These are phyloP conservation scores for Leptinotarsa juncta DNA, from an alignment of 2,888 invertebrate species.

Conservation along the genomic window DNA sequence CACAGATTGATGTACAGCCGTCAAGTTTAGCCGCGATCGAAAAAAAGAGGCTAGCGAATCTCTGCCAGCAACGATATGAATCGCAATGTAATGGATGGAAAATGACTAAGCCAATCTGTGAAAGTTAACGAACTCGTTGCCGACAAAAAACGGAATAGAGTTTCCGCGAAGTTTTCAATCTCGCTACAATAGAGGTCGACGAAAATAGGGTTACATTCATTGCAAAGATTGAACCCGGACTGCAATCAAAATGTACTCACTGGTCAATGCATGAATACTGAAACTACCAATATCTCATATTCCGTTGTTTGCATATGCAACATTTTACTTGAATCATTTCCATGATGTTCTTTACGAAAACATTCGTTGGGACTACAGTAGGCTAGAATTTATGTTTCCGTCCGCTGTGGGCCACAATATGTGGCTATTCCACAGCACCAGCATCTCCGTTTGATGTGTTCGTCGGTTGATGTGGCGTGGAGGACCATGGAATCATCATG, in stretches of 20 bases:
- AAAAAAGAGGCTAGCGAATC: conserved; percentile 4
- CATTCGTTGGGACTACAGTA: too few relatives aligned
- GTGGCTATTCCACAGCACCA: too few relatives aligned
- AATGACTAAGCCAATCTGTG: conserved; percentile 17
- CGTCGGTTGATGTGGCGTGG: too few relatives aligned
- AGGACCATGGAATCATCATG: too few relatives aligned
- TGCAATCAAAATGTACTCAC: not conserved
- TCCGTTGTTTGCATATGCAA: too few relatives aligned
- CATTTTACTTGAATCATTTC: too few relatives aligned
- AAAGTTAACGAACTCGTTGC: conserved; percentile 19
- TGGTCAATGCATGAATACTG: too few relatives aligned
- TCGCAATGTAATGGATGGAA: conserved; percentile 8
- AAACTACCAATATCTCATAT: too few relatives aligned
- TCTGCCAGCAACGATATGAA: not conserved
- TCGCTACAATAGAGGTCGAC: not conserved
- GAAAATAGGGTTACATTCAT: not conserved
- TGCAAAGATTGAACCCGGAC: not conserved
- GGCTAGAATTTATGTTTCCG: too few relatives aligned
- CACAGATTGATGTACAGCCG: not conserved
- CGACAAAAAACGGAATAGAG: conserved; percentile 8
- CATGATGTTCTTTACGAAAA: too few relatives aligned
- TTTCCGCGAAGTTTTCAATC: conserved; percentile 9
- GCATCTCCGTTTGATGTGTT: too few relatives aligned
- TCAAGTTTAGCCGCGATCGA: not conserved
- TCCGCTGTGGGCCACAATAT: too few relatives aligned